phyloP scores from a whole-genome alignment of 2,113 vertebrate genomes.

The Dunckerocampus dactyliophorus region DNA sequence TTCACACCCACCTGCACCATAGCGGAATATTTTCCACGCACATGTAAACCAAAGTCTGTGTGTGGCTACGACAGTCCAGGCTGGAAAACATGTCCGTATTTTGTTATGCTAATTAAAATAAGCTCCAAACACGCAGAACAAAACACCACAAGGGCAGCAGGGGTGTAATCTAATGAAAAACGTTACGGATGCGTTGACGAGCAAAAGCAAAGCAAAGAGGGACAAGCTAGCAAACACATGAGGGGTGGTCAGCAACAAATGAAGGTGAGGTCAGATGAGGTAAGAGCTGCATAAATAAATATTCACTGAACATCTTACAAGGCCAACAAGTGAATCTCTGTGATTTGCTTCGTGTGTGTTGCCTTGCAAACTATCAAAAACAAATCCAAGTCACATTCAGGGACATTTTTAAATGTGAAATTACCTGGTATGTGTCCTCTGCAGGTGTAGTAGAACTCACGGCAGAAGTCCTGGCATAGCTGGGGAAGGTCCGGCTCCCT shows the following conservation, averaged over 20 bases:
- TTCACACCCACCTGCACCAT: constrained; percentile 20
- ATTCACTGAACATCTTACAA: constrained; percentile 56
- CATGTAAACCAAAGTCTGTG: constrained; percentile 14
- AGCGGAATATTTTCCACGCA: constrained; percentile 38
- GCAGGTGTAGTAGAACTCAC: constrained; percentile 97
- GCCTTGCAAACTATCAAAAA: background rate
- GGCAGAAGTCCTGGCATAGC: constrained; percentile 96
- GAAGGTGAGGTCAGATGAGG: constrained; percentile 62
- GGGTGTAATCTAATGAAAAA: constrained; percentile 2
- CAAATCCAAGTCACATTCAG: background rate
- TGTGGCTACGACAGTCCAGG: constrained; percentile 23
- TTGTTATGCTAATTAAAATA: constrained; percentile 5
- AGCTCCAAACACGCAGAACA: background rate
- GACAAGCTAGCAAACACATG: constrained; percentile 17
- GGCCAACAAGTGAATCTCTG: constrained; percentile 19
- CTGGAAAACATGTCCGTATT: constrained; percentile 1
- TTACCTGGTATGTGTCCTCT: constrained; percentile 97
- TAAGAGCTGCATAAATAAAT: constrained; percentile 63
- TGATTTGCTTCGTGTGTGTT: no score
- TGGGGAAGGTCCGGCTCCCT: constrained; percentile 85
- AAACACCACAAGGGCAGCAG: constrained; percentile 15
- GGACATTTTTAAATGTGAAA: constrained; percentile 2
- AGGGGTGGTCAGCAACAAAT: constrained; percentile 53
- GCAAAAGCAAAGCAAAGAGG: constrained; percentile 11
- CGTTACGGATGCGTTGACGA: constrained; percentile 30